Conservation (phyloP, 2,113 vertebrate species). For the Mobula hypostoma region DNA sequence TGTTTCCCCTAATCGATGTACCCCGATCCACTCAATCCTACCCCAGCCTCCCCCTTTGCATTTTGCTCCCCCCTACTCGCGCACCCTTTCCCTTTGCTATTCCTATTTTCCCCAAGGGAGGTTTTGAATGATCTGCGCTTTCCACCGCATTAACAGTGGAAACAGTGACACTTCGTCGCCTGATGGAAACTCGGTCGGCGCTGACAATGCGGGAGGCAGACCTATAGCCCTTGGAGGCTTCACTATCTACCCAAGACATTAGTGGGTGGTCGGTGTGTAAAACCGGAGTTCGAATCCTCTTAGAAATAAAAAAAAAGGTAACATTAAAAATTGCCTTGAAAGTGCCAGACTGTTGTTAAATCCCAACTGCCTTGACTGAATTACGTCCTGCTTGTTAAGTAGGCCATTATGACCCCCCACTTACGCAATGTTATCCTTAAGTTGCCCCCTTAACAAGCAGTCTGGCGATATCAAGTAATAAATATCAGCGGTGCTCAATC, state of each 20-base stretch:
- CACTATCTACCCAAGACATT: background rate
- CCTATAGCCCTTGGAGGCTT: background rate
- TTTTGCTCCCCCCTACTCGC: background rate
- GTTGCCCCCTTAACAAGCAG: background rate
- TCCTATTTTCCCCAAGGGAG: background rate
- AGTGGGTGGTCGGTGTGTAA: background rate
- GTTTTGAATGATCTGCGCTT: background rate
- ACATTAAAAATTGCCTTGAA: background rate
- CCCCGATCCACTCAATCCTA: too few relatives aligned
- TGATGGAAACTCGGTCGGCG: background rate
- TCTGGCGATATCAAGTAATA: background rate
- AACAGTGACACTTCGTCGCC: too few relatives aligned
- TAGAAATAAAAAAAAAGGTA: background rate
- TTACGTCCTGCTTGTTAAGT: too few relatives aligned
- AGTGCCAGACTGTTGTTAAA: background rate
- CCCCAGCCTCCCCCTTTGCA: background rate
- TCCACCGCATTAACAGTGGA: background rate
- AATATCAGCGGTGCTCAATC: background rate
- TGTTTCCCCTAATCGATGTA: too few relatives aligned
- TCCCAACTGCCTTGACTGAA: background rate
- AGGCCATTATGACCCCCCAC: background rate
- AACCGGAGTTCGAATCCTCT: background rate
- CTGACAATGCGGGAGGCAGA: background rate
- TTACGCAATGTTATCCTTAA: background rate
- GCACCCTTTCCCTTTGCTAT: background rate